Evolutionary conservation across 1,140 invertebrate species (phyloP), one percentile per base, ranked within the genome.

Genomic region (Cydia amplana): DNA sequence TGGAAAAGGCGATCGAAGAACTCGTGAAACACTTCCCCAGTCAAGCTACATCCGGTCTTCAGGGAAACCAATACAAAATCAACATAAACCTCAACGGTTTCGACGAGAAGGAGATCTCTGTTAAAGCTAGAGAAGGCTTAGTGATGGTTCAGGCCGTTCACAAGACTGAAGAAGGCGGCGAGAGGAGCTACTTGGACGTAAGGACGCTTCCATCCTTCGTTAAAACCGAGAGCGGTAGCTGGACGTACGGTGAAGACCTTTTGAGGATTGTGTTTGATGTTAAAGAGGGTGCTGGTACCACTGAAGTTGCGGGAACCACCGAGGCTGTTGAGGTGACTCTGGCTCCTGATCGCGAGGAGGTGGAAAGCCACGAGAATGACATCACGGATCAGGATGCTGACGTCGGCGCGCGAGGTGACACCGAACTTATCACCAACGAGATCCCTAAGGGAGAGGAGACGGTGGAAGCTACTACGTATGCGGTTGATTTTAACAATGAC

Each of bases 201-300:
- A 79, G 80, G 36, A 78, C 77, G 2, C 46, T 87, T n/a, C 85
- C 85, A 0, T 60, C 23, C 4, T 32, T 18, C 16, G 82, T 88
- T 0, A 80, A 85, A 46, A 78, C 80, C 2, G 80, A 60, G 0
- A 60, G 60, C 28, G 89, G 89, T 0, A 87, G 74, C 14, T 91
- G 88, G 88, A 83, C 78, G 0, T 90, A 82, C 64, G 78, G 83
- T 0, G 64, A 83, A 4, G 80, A 76, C 4, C 46, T 88, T 0
- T 32, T 91, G n/a, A 85, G 79, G 16, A 82, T 91, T 6, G 74
- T 74, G 2, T 90, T 91, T 75, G 85, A 86, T 1, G 32, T 87
- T 5, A 82, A 81, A 63, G 49, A 64, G 65, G 12, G 72, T 18
- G 67, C 46, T 9, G n/a, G 14, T 10, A 72, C 75, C 36, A 74